phyloP scores from a whole-genome alignment of 2,888 invertebrate species.

The Neria commutata region DNA sequence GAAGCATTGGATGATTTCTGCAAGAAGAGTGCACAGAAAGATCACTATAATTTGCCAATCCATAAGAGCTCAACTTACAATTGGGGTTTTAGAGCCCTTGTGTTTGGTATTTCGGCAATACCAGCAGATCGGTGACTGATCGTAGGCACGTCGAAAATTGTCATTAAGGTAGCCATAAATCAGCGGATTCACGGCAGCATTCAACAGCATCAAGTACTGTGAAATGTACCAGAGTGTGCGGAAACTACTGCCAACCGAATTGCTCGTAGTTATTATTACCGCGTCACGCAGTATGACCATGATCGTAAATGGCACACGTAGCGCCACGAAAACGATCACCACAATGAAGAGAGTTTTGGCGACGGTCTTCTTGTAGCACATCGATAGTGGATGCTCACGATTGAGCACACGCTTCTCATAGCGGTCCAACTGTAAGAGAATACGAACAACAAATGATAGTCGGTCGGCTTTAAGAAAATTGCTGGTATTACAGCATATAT shows the following conservation, averaged over 20 bases:
- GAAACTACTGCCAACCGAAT: conserved; percentile 63
- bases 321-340: conserved; percentile 70
- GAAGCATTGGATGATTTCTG: not conserved
- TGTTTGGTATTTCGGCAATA: conserved; percentile 41
- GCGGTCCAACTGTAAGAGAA: conserved; percentile 65
- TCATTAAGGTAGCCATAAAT: conserved; percentile 79
- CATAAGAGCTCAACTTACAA: not conserved
- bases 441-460: conserved; percentile 32
- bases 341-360: conserved; percentile 75
- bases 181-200: conserved; percentile 77
- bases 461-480: not conserved
- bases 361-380: conserved; percentile 72
- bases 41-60: not conserved
- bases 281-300: conserved; percentile 69
- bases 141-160: conserved; percentile 71
- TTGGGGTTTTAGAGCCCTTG: not conserved
- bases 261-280: conserved; percentile 34
- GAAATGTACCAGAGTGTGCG: conserved; percentile 71
- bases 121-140: conserved; percentile 64
- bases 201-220: conserved; percentile 73
- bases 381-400: conserved; percentile 68
- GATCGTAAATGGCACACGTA: conserved; percentile 77
- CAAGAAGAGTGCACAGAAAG: not conserved
- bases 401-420: conserved; percentile 69
- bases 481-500: not conserved